phyloP scores from a whole-genome alignment of 2,113 vertebrate genomes.

The Dasyprocta punctata region DNA sequence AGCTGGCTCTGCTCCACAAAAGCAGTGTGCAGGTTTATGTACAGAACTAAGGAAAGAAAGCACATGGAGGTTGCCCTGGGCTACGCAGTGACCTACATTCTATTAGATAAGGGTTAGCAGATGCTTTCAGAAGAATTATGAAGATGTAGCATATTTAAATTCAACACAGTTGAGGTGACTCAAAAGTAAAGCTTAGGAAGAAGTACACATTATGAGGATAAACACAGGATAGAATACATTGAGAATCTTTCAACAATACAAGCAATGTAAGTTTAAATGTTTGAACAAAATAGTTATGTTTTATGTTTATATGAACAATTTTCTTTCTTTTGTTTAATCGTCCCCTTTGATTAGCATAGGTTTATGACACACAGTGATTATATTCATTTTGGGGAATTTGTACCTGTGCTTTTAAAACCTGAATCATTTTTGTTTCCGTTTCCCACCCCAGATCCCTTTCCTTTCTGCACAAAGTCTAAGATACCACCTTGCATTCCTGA shows the following conservation, averaged over 20 bases:
- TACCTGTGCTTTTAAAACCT: background rate
- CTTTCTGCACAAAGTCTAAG: background rate
- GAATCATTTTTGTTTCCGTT: background rate
- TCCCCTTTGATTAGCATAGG: background rate
- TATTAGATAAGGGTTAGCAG: conserved; percentile 68
- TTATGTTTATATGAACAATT: background rate
- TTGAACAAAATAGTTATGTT: background rate
- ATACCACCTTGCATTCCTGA: background rate
- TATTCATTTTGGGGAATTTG: background rate
- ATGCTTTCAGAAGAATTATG: conserved; percentile 71
- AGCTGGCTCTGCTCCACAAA: conserved; percentile 66
- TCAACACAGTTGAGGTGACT: conserved; percentile 64
- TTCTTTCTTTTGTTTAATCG: background rate
- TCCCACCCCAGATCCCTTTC: background rate
- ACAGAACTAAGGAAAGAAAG: conserved; percentile 73
- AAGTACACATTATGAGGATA: conserved; percentile 12
- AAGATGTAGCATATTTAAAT: conserved; percentile 73
- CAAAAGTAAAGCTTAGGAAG: conserved; percentile 64
- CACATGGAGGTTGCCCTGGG: conserved; percentile 60
- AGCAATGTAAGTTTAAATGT: background rate
- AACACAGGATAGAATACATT: background rate
- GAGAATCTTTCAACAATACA: conserved; percentile 36
- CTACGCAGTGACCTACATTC: conserved; percentile 58
- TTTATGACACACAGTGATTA: background rate
- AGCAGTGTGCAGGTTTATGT: conserved; percentile 68